Percentiles rank a stretch among this genome's conserved stretches.
These are phyloP conservation scores for Mergus octosetaceus DNA, from an alignment of 2,797 vertebrate species.

Conservation along the genomic window DNA sequence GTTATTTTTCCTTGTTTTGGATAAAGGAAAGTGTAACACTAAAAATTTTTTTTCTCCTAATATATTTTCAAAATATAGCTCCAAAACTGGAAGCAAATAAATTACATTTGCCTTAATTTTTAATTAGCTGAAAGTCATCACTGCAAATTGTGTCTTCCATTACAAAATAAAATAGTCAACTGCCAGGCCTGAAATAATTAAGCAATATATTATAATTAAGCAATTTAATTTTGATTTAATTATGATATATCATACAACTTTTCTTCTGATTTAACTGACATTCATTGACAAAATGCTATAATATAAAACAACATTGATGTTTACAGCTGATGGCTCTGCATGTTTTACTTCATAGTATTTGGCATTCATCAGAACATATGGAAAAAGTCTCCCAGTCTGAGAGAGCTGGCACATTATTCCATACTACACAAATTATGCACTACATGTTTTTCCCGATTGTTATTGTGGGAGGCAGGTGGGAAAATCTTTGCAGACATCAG, in stretches of 20 bases:
- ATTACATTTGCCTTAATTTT: constrained; percentile 70
- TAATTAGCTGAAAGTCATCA: constrained; percentile 66
- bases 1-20: background rate
- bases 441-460: background rate
- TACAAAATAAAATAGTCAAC: constrained; percentile 40
- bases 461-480: background rate
- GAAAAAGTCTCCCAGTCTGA: constrained; percentile 19
- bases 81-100: constrained; percentile 60
- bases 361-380: constrained; percentile 30
- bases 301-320: constrained; percentile 30
- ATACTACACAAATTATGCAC: background rate
- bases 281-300: constrained; percentile 55
- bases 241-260: constrained; percentile 32
- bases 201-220: constrained; percentile 64
- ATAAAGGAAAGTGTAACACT: background rate
- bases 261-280: constrained; percentile 61
- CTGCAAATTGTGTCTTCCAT: constrained; percentile 59
- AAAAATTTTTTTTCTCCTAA: background rate
- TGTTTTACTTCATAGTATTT: constrained; percentile 26
- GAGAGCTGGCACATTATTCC: constrained; percentile 12
- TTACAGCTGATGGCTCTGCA: constrained; percentile 7
- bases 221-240: constrained; percentile 62
- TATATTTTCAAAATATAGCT: constrained; percentile 50
- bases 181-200: constrained; percentile 58
- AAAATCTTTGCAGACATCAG: background rate